phyloP scores from a whole-genome alignment of 2,113 vertebrate genomes.

The Epinephelus cyanopodus region DNA sequence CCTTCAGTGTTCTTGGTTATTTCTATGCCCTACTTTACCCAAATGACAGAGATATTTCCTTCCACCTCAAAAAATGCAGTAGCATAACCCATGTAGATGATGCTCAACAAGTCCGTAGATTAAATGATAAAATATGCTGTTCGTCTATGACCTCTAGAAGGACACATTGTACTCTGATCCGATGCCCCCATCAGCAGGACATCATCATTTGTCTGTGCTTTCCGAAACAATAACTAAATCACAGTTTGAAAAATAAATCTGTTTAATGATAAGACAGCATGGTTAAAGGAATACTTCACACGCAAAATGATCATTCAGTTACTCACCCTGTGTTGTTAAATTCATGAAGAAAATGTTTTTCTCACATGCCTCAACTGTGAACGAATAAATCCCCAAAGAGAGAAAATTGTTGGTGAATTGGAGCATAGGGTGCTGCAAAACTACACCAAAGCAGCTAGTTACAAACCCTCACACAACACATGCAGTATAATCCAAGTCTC shows the following conservation, averaged over 20 bases:
- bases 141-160: background rate
- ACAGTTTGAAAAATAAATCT: background rate
- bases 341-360: no score
- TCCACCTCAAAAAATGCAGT: background rate
- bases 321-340: no score
- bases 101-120: background rate
- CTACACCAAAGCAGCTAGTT: no score
- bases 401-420: no score
- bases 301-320: no score
- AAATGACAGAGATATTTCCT: background rate
- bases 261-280: background rate
- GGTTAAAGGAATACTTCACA: no score
- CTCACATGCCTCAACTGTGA: no score
- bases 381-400: no score
- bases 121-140: background rate
- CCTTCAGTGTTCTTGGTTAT: background rate
- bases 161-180: background rate
- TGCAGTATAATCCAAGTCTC: no score
- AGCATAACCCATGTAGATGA: background rate
- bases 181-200: background rate
- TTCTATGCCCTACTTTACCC: background rate
- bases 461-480: no score
- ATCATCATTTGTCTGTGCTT: background rate
- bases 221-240: background rate
- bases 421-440: no score